Evolutionary conservation across 2,113 vertebrate species (phyloP).

Genomic region (Cyphomyrus discorhynchus): DNA sequence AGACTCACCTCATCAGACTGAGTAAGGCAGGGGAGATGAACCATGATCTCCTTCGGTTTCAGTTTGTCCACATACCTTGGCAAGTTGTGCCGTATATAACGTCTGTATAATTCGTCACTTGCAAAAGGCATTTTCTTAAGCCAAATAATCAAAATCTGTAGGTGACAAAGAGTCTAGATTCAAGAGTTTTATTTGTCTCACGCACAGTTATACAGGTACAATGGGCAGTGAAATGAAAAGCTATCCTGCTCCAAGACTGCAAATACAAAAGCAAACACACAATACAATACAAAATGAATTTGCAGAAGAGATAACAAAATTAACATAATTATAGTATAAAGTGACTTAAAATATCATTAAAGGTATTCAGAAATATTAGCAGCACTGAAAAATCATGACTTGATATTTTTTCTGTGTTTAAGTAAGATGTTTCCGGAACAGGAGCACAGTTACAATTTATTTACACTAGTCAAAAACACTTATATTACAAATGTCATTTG

Average conservation of each 20-base stretch:
- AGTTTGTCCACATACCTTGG: conserved; percentile 34
- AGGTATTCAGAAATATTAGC: background rate
- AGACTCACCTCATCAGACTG: conserved; percentile 51
- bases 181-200: too few species aligned
- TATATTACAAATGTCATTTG: background rate
- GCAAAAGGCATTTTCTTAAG: conserved; percentile 51
- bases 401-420: background rate
- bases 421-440: background rate
- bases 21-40: conserved; percentile 55
- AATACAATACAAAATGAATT: too few species aligned
- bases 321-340: too few species aligned
- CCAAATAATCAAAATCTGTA: background rate
- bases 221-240: too few species aligned
- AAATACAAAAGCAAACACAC: too few species aligned
- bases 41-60: conserved; percentile 48
- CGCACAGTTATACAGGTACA: too few species aligned
- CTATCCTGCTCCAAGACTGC: too few species aligned
- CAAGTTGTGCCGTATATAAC: conserved; percentile 49
- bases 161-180: background rate
- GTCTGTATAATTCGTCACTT: conserved; percentile 50
- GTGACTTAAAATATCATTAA: background rate
- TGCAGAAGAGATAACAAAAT: too few species aligned
- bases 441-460: background rate
- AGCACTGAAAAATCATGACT: background rate
- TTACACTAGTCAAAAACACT: too few species aligned